A percentile compares a stretch with the other conserved stretches of the same genome.
These are phyloP conservation scores for Oegoconia quadripuncta DNA, from an alignment of 2,888 invertebrate genomes.

Conservation along the genomic window DNA sequence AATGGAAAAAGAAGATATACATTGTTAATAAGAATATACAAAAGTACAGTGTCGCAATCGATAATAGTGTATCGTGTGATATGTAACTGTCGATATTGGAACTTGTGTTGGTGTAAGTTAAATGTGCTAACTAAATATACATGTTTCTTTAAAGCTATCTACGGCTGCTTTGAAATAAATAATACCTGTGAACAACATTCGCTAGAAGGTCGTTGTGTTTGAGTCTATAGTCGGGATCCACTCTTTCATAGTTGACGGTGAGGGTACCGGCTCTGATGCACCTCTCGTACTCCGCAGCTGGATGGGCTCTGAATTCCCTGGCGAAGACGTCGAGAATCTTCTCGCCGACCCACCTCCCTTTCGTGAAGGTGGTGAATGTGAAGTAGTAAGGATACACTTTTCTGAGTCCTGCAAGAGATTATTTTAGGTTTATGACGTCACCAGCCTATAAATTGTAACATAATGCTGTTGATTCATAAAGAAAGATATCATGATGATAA, in stretches of 20 bases:
- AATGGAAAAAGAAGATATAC: conserved; percentile 2
- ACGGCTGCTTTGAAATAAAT: conserved; percentile 8
- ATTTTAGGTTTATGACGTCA: too few relatives aligned
- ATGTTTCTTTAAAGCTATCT: conserved; percentile 4
- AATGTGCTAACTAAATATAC: conserved; percentile 1
- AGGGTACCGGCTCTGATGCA: conserved; percentile 94
- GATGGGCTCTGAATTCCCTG: conserved; percentile 95
- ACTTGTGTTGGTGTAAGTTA: not conserved
- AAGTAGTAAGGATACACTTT: conserved; percentile 99
- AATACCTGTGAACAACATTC: conserved; percentile 95
- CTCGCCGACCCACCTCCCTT: conserved; percentile 97
- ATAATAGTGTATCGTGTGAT: not conserved
- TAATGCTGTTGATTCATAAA: too few relatives aligned
- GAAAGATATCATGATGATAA: too few relatives aligned
- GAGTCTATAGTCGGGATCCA: conserved; percentile 93
- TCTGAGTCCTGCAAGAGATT: conserved; percentile 84
- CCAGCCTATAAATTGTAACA: too few relatives aligned
- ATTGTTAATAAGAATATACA: conserved; percentile 9
- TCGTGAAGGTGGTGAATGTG: conserved; percentile 97
- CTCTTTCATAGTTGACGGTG: conserved; percentile 95
- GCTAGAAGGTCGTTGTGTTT: conserved; percentile 96
- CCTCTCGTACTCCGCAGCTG: conserved; percentile 94
- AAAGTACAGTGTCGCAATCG: not conserved
- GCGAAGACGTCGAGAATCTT: conserved; percentile 95
- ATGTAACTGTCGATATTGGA: not conserved